Evolutionary conservation across 2,797 vertebrate genomes (phyloP).

Genomic region (Acrocephalus scirpaceus): DNA sequence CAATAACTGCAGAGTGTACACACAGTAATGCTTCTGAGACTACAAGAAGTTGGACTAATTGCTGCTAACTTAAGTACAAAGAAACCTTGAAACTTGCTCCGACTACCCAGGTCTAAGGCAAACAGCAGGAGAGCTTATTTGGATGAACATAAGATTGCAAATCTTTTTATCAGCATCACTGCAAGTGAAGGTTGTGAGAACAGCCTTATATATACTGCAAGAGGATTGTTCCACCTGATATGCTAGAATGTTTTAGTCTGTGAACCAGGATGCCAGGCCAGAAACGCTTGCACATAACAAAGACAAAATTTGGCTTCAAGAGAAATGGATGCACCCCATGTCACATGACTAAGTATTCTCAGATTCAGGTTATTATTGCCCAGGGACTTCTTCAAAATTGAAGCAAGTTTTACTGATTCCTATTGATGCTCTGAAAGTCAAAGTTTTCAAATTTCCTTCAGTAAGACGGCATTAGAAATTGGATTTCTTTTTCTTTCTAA

Average conservation of each 20-base stretch:
- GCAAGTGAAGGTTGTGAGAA: slow-evolving; percentile 28
- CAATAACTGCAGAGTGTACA: neutral
- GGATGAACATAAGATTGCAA: neutral
- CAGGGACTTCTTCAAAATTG: neutral
- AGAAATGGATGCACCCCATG: neutral
- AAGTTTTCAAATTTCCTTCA: neutral
- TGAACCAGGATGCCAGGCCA: neutral
- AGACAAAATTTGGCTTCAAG: neutral
- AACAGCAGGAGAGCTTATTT: neutral
- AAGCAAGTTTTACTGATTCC: neutral
- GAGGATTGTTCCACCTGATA: slow-evolving; percentile 1
- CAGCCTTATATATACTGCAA: neutral
- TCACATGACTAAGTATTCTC: neutral
- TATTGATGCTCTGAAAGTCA: neutral
- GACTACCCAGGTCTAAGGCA: neutral
- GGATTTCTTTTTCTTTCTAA: neutral
- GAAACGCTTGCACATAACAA: neutral
- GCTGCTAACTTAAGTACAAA: neutral
- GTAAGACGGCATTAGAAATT: neutral
- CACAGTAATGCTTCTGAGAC: neutral
- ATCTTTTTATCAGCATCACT: slow-evolving; percentile 4
- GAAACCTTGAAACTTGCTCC: neutral
- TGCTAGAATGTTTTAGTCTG: neutral
- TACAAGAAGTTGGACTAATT: neutral
- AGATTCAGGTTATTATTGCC: neutral